Evolutionary conservation across 2,113 vertebrate species (phyloP).

Genomic region (Megaceryle torquata): DNA sequence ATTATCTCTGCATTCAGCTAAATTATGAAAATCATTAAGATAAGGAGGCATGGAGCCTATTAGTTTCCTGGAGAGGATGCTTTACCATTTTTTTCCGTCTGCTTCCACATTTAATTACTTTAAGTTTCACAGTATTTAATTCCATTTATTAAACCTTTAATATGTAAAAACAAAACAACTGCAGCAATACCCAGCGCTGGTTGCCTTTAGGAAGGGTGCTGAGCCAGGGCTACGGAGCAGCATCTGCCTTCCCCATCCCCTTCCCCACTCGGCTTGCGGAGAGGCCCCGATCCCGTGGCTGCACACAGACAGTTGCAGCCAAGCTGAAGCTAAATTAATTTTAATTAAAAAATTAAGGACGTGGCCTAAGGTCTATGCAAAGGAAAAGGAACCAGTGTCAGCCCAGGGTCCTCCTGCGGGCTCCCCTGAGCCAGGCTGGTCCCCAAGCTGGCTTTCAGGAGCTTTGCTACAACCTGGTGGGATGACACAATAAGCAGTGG

Average conservation of each 20-base stretch:
- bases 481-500: not conserved
- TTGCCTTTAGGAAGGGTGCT: not conserved
- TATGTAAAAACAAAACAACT: not conserved
- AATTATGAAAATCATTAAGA: constrained; percentile 67
- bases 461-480: not conserved
- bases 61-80: constrained; percentile 56
- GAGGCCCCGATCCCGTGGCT: not conserved
- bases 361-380: not conserved
- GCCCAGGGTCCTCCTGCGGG: rapidly evolving
- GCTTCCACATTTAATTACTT: constrained; percentile 50
- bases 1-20: constrained; percentile 59
- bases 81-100: not conserved
- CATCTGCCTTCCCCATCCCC: not conserved
- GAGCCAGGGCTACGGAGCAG: not conserved
- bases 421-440: not conserved
- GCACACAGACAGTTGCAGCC: not conserved
- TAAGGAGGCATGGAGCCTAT: constrained; percentile 45
- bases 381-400: not conserved
- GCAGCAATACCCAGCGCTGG: not conserved
- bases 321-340: not conserved
- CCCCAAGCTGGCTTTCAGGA: not conserved
- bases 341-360: not conserved
- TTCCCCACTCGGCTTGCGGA: rapidly evolving
- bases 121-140: constrained; percentile 53
- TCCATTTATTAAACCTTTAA: constrained; percentile 49